Conservation (phyloP, 2,113 vertebrate species). For the Edolisoma coerulescens region DNA sequence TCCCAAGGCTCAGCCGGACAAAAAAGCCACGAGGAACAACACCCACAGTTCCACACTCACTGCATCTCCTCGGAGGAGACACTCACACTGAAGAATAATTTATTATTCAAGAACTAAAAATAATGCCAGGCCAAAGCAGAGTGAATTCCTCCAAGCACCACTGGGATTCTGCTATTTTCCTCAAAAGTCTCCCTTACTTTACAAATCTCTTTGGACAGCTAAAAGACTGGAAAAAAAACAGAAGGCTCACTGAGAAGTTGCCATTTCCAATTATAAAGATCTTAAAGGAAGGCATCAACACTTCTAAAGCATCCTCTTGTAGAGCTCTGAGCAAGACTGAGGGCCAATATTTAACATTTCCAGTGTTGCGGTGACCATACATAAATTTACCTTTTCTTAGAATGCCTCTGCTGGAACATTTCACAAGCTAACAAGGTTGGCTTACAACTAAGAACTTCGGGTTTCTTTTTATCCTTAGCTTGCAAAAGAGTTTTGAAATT, state of each 20-base stretch:
- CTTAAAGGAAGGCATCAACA: background rate
- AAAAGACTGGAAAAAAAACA: background rate
- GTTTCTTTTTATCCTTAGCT: background rate
- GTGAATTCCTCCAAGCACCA: background rate
- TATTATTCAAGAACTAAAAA: background rate
- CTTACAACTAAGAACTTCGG: background rate
- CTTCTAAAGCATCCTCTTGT: background rate
- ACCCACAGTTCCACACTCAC: background rate
- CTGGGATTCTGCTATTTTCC: background rate
- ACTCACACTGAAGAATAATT: background rate
- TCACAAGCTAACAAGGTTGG: background rate
- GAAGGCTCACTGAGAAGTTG: background rate
- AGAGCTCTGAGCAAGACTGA: background rate
- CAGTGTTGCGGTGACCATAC: background rate
- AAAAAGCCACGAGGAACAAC: background rate
- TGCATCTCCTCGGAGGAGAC: background rate
- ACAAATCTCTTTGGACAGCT: background rate
- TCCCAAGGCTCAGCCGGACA: background rate
- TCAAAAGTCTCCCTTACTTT: background rate
- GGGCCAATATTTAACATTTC: background rate
- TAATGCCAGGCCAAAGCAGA: background rate
- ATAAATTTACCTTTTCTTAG: background rate
- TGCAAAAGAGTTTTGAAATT: background rate
- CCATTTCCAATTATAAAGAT: background rate
- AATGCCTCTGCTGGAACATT: background rate